Base-by-base conservation (phyloP, 2,113 vertebrate species). In the Forbesichthys agassizii region DNA sequence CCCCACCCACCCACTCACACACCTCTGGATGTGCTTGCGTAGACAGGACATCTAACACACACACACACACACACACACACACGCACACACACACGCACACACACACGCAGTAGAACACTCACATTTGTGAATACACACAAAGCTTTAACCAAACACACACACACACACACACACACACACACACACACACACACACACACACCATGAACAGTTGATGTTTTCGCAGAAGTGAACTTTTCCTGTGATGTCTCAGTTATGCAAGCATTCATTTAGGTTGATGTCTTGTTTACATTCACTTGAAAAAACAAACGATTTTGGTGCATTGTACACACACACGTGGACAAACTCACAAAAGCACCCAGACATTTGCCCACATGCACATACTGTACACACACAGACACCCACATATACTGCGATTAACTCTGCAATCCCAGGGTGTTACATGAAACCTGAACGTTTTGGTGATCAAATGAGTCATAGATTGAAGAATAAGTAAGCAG, bases 11-110 rank as follows among this genome's bases (percentile, higher is more conserved):
- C n/a, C 68, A 51, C 33, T 48, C 48, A 14, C 68, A 51, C 33
- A 59, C 56, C 81, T 66, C 62, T 68, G 71, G 66, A 74, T 81
- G 80, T 75, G 78, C 85, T 84, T 87, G 84, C 82, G 88, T 79
- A 84, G 69, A 83, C 55, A 79, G 48, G n/a, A 61, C 36, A 69
- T 66, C 33, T 61, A 68, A 52, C 7, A 33, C 20, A 53, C 11
- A 27, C 61, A 9, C 27, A 27, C 20, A 27, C 20, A 14, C 11
- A 54, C 51, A 53, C 64, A 65, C 48, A 66, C 8, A 55, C 9
- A 10, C 33, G 46, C 64, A 46, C 65, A 57, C 53, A 56, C 27
- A 66, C 11, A 55, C 2, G 1, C 20, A 14, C 64, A 65, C 48
- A 66, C 8, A 55, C 11, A 55, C 2, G 20, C 20, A 14, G 11